Evolutionary conservation across 2,113 vertebrate genomes (phyloP).

Genomic region (Eulemur macaco): DNA sequence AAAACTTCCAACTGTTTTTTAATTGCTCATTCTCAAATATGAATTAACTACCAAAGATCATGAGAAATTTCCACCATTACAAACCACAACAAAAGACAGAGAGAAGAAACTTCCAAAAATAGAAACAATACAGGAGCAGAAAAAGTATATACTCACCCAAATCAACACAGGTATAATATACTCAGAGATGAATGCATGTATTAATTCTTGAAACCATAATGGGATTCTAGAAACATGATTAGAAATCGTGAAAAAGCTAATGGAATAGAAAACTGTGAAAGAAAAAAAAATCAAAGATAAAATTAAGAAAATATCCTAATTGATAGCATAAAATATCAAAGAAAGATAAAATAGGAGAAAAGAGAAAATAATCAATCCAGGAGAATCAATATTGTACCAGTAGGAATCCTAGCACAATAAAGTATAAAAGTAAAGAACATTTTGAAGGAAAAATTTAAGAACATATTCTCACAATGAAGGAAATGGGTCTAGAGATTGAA

Average conservation of each 20-base stretch:
- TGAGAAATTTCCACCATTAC: background rate
- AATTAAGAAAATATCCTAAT: background rate
- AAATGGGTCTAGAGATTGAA: background rate
- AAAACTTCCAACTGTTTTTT: background rate
- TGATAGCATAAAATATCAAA: background rate
- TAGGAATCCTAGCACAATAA: background rate
- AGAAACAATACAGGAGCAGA: background rate
- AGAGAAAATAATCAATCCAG: background rate
- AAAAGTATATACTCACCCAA: background rate
- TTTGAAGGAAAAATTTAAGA: background rate
- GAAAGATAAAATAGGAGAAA: background rate
- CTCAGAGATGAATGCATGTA: background rate
- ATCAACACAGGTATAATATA: background rate
- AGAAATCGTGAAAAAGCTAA: background rate
- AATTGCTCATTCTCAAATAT: background rate
- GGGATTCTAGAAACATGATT: background rate
- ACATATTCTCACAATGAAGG: background rate
- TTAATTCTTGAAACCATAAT: background rate
- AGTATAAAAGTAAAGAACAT: background rate
- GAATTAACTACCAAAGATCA: background rate
- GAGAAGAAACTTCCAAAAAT: background rate
- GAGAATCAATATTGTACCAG: conserved; percentile 74
- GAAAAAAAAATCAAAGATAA: background rate
- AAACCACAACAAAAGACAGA: background rate
- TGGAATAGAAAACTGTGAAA: background rate